Percentiles rank a stretch among this genome's conserved stretches.
Conservation (phyloP, 2,888 invertebrate species). For the Sminthurides aquaticus region DNA sequence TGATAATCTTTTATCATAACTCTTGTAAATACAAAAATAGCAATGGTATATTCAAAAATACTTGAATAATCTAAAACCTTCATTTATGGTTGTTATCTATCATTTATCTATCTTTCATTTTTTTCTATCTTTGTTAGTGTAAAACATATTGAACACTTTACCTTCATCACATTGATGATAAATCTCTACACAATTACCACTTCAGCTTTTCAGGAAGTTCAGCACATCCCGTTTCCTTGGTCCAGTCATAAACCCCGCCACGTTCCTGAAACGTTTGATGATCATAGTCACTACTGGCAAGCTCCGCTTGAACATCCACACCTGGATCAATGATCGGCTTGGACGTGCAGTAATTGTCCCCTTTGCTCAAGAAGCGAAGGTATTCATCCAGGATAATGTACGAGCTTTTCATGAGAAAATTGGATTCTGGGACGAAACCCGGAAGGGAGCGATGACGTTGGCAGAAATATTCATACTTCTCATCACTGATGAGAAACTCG, state of each 20-base stretch:
- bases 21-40: no score
- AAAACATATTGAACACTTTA: no score
- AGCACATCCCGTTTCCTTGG: slow-evolving; percentile 44
- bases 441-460: slow-evolving; percentile 47
- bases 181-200: not conserved
- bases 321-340: slow-evolving; percentile 51
- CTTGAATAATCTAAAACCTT: no score
- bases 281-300: slow-evolving; percentile 51
- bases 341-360: slow-evolving; percentile 49
- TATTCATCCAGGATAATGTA: slow-evolving; percentile 53
- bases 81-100: no score
- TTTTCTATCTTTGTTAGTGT: no score
- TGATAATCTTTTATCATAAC: no score
- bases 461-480: slow-evolving; percentile 49
- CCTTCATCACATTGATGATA: no score
- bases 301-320: slow-evolving; percentile 47
- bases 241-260: slow-evolving; percentile 52
- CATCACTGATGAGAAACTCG: slow-evolving; percentile 49
- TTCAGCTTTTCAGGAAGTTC: not conserved
- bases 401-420: slow-evolving; percentile 51
- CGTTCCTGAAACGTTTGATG: slow-evolving; percentile 51
- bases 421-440: slow-evolving; percentile 51
- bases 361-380: slow-evolving; percentile 52
- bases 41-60: no score
- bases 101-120: no score